Conservation (phyloP, 2,113 vertebrate species). For the Semnornis frantzii region DNA sequence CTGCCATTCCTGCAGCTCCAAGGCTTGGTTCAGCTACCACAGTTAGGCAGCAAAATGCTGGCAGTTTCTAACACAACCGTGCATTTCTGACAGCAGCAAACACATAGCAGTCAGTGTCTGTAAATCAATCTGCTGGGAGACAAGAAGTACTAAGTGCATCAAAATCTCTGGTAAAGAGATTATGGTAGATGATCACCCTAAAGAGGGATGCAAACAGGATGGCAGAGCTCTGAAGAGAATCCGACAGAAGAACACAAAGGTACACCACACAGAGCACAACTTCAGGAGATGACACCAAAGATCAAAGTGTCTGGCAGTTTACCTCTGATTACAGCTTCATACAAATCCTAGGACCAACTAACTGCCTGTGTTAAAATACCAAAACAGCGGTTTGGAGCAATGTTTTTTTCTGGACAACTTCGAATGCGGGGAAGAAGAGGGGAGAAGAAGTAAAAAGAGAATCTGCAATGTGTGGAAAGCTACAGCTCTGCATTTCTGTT, state of each 20-base stretch:
- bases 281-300: not conserved
- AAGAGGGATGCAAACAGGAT: not conserved
- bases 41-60: not conserved
- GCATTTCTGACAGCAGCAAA: slow-evolving; percentile 18
- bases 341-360: not conserved
- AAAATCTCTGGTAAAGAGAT: not conserved
- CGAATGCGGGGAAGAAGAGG: not conserved
- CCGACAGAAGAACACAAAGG: not conserved
- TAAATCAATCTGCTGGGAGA: slow-evolving; percentile 28
- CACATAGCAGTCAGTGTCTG: not conserved
- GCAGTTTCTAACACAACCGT: not conserved
- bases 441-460: not conserved
- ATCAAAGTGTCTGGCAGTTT: not conserved
- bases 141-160: not conserved
- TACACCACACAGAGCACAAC: not conserved
- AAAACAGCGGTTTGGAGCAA: not conserved
- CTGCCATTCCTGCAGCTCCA: not conserved
- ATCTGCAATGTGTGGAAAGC: not conserved
- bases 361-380: not conserved
- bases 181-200: not conserved
- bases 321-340: not conserved
- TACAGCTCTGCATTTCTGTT: not conserved
- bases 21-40: not conserved
- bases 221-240: not conserved
- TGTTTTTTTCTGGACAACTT: not conserved